Conservation (phyloP, 2,797 vertebrate species). For the Pipistrellus kuhlii region DNA sequence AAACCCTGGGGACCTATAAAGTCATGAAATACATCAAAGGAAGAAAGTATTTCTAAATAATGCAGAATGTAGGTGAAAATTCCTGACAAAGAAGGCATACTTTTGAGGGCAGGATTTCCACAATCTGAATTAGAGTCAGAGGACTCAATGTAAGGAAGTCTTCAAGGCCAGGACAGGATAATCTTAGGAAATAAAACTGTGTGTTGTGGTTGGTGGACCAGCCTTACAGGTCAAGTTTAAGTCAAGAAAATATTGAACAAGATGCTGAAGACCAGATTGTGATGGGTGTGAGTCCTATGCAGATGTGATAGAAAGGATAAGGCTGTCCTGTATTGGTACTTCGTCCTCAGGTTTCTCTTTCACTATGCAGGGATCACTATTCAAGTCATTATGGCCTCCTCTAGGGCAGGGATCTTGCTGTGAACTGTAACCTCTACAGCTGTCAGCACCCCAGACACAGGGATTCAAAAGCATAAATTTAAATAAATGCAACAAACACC, state of each 20-base stretch:
- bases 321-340: rapidly evolving
- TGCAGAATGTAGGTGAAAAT: background rate
- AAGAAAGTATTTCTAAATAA: conserved; percentile 13
- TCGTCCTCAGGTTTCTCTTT: background rate
- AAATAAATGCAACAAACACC: background rate
- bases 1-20: background rate
- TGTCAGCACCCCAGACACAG: background rate
- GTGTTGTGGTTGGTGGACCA: background rate
- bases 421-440: background rate
- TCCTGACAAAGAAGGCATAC: background rate
- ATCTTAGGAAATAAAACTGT: conserved; percentile 25
- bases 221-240: background rate
- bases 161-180: background rate
- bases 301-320: background rate
- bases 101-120: background rate
- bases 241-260: background rate
- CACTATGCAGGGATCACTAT: background rate
- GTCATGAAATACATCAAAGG: background rate
- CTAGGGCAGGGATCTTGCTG: background rate
- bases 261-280: background rate
- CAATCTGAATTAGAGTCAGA: background rate
- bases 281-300: background rate
- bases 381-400: background rate
- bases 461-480: background rate
- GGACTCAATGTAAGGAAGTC: background rate